Evolutionary conservation across 2,888 invertebrate species (phyloP).

Genomic region (Philopedon plagiatum): DNA sequence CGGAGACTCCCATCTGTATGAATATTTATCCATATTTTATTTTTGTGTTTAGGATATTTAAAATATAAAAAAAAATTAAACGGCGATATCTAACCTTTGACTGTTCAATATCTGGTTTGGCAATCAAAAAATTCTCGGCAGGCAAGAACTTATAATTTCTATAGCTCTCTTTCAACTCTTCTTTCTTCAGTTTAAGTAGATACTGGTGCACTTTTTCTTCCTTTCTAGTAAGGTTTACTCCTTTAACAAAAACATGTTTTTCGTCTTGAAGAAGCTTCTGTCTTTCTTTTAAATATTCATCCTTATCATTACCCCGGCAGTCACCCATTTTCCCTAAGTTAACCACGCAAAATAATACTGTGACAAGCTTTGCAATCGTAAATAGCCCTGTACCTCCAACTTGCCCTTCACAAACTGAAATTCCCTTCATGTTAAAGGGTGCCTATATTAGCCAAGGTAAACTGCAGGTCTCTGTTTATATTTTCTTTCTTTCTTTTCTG

Average conservation of each 20-base stretch:
- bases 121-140: constrained; percentile 77
- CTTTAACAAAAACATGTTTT: constrained; percentile 28
- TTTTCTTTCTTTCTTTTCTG: too few relatives aligned
- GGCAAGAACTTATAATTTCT: constrained; percentile 72
- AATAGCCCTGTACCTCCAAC: too few relatives aligned
- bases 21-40: too few relatives aligned
- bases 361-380: too few relatives aligned
- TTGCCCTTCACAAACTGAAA: too few relatives aligned
- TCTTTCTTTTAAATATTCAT: constrained; percentile 43
- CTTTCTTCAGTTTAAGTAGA: constrained; percentile 59
- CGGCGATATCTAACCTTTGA: constrained; percentile 70
- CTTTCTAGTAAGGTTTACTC: constrained; percentile 55
- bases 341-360: constrained; percentile 1
- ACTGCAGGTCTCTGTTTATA: too few relatives aligned
- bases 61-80: too few relatives aligned
- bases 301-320: background rate
- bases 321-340: background rate
- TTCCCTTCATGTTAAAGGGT: too few relatives aligned
- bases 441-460: too few relatives aligned
- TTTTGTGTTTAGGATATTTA: too few relatives aligned
- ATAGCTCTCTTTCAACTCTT: constrained; percentile 61
- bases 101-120: constrained; percentile 72
- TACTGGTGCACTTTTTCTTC: constrained; percentile 60
- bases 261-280: constrained; percentile 12
- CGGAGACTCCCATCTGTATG: too few relatives aligned